phyloP scores from a whole-genome alignment of 2,888 invertebrate genomes.

The Sabatieria punctata region DNA sequence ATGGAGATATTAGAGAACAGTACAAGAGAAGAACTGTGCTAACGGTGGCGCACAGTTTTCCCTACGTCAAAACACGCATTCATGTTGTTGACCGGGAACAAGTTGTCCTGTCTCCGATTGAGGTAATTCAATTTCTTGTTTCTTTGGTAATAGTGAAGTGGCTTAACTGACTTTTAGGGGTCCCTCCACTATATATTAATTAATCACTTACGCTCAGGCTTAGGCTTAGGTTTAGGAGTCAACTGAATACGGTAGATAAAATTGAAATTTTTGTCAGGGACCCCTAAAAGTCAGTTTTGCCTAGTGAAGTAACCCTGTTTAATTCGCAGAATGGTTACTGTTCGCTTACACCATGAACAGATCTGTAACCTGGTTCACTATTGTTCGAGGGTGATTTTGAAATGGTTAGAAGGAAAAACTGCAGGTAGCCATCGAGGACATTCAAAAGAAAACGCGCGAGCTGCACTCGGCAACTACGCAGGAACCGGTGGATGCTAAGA shows the following conservation, averaged over 20 bases:
- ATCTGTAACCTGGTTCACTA: too few species aligned
- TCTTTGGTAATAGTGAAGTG: conserved; percentile 7
- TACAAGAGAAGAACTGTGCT: conserved; percentile 89
- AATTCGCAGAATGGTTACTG: too few species aligned
- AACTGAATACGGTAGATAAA: too few species aligned
- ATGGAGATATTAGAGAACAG: conserved; percentile 84
- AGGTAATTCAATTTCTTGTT: conserved; percentile 13
- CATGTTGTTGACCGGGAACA: conserved; percentile 18
- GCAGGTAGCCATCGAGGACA: conserved; percentile 96
- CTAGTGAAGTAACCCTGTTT: too few species aligned
- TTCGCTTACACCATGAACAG: too few species aligned
- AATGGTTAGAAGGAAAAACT: too few species aligned
- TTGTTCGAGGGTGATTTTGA: too few species aligned
- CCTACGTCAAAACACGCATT: conserved; percentile 79
- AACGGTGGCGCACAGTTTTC: conserved; percentile 65
- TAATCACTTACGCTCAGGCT: neutral
- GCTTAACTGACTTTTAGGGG: too few species aligned
- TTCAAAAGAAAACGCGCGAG: conserved; percentile 72
- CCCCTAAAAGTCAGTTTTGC: too few species aligned
- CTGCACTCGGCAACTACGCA: conserved; percentile 67
- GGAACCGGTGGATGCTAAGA: conserved; percentile 88
- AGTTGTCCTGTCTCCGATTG: conserved; percentile 22
- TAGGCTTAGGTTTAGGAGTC: too few species aligned
- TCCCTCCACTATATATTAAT: too few species aligned
- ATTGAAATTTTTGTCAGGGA: too few species aligned